phyloP scores from a whole-genome alignment of 2,797 vertebrate genomes.

The Silurus aristotelis region DNA sequence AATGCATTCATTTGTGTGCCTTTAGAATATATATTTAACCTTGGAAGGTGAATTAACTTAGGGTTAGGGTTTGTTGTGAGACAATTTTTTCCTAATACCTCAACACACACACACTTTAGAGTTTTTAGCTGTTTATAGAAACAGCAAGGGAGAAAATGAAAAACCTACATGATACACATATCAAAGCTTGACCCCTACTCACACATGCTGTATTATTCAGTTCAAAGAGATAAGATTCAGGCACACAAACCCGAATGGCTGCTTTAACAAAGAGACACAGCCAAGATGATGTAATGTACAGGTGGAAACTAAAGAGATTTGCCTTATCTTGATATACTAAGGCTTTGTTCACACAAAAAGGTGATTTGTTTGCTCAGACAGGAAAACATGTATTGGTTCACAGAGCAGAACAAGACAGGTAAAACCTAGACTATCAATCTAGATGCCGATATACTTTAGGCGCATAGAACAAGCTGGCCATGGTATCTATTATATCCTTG shows the following conservation, averaged over 20 bases:
- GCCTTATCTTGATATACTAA: background rate
- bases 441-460: background rate
- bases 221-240: slow-evolving; percentile 7
- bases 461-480: background rate
- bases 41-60: background rate
- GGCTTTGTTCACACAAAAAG: background rate
- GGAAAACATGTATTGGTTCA: background rate
- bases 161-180: slow-evolving; percentile 7
- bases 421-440: background rate
- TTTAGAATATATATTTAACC: background rate
- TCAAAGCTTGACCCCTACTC: background rate
- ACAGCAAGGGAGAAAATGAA: background rate
- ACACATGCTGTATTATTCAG: slow-evolving; percentile 10
- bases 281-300: background rate
- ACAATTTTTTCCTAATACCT: background rate
- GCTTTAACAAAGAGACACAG: background rate
- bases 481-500: background rate
- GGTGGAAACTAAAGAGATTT: background rate
- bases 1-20: background rate
- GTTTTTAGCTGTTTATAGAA: background rate
- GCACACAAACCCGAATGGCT: background rate
- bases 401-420: background rate
- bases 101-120: slow-evolving; percentile 7
- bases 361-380: background rate
- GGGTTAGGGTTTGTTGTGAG: background rate